These are phyloP conservation scores for Chorisops tibialis DNA, from an alignment of 2,888 invertebrate genomes.

Conservation along the genomic window DNA sequence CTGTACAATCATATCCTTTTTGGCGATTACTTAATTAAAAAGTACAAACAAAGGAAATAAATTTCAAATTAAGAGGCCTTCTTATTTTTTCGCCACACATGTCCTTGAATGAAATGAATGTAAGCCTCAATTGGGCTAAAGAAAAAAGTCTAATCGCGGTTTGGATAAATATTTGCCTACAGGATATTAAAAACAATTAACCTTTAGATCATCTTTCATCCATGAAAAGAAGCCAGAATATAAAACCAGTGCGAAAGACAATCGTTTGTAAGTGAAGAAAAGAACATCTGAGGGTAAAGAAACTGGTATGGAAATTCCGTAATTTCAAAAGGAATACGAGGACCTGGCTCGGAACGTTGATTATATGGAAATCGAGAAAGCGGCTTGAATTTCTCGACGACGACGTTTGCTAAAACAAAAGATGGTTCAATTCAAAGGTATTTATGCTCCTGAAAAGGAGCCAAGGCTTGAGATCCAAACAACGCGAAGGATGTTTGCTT, in stretches of 20 bases:
- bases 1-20: too few relatives aligned
- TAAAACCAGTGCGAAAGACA: too few relatives aligned
- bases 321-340: conserved; percentile 14
- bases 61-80: conserved; percentile 18
- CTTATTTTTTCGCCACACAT: not conserved
- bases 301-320: conserved; percentile 1
- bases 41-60: too few relatives aligned
- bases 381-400: conserved; percentile 30
- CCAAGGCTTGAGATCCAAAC: not conserved
- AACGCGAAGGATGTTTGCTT: conserved; percentile 3
- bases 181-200: conserved; percentile 33
- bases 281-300: not conserved
- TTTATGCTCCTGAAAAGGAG: not conserved
- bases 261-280: too few relatives aligned
- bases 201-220: conserved; percentile 31
- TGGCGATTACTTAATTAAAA: too few relatives aligned
- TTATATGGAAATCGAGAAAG: conserved; percentile 14
- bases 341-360: conserved; percentile 13
- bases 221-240: not conserved
- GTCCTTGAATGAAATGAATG: conserved; percentile 8
- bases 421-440: conserved; percentile 10
- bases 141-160: conserved; percentile 27
- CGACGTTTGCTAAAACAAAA: conserved; percentile 26
- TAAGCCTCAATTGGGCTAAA: conserved; percentile 13
- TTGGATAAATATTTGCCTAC: conserved; percentile 32